These are phyloP conservation scores for Pachydiplax longipennis DNA, from an alignment of 2,888 invertebrate genomes.

Conservation along the genomic window DNA sequence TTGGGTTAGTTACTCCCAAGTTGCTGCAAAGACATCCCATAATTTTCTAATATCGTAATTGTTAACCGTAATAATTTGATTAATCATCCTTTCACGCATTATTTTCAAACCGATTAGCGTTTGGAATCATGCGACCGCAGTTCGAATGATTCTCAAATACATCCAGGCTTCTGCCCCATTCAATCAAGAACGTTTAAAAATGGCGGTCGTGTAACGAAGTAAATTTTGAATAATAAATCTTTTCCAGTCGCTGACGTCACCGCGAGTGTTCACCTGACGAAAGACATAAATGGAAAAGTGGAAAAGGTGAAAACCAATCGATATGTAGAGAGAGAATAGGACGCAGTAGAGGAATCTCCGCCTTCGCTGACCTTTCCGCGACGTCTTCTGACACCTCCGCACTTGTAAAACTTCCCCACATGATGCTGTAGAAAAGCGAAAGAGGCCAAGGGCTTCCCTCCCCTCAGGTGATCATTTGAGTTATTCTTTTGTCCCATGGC, in stretches of 20 bases:
- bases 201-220: background rate
- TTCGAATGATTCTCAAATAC: too few relatives aligned
- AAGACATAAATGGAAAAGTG: background rate
- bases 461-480: background rate
- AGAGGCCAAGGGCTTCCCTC: slow-evolving; percentile 31
- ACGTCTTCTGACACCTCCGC: background rate
- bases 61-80: too few relatives aligned
- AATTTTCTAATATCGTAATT: too few relatives aligned
- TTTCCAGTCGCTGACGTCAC: background rate
- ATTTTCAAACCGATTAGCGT: too few relatives aligned
- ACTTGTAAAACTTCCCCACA: slow-evolving; percentile 7
- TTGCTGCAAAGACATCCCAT: too few relatives aligned
- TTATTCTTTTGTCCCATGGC: background rate
- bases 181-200: background rate
- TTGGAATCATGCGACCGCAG: too few relatives aligned
- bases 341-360: background rate
- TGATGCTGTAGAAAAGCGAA: background rate
- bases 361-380: background rate
- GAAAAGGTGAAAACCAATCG: background rate
- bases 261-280: background rate
- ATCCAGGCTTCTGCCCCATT: too few relatives aligned
- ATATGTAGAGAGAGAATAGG: background rate
- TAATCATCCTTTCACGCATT: too few relatives aligned
- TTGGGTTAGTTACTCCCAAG: too few relatives aligned
- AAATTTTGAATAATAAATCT: background rate